Conservation (phyloP, 2,113 vertebrate genomes). For the Rhineura floridana region DNA sequence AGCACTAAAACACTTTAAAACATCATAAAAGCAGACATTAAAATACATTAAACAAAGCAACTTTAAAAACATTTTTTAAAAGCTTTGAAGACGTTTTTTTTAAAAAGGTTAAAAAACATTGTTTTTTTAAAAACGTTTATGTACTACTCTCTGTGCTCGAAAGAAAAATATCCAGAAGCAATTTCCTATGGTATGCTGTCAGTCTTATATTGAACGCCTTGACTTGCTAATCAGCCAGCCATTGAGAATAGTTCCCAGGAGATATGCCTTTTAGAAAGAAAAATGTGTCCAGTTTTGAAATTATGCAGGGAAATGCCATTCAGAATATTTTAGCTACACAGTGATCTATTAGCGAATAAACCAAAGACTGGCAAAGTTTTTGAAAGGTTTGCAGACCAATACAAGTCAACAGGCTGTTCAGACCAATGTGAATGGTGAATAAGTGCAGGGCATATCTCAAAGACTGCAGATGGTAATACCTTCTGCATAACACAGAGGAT, state of each 20-base stretch:
- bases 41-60: too few species aligned
- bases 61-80: too few species aligned
- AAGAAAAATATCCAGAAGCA: background rate
- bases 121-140: too few species aligned
- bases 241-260: slow-evolving; percentile 41
- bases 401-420: slow-evolving; percentile 24
- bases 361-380: background rate
- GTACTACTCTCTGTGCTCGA: slow-evolving; percentile 14
- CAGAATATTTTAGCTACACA: slow-evolving; percentile 39
- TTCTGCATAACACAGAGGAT: too few species aligned
- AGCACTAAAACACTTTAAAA: too few species aligned
- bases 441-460: too few species aligned
- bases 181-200: slow-evolving; percentile 31
- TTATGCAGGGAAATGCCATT: slow-evolving; percentile 51
- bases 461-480: background rate
- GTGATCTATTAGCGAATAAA: slow-evolving; percentile 55
- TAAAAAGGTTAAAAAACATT: too few species aligned
- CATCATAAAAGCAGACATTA: too few species aligned
- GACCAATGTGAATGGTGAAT: slow-evolving; percentile 12
- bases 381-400: background rate
- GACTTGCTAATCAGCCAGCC: slow-evolving; percentile 35
- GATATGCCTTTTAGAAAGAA: slow-evolving; percentile 46
- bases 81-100: too few species aligned
- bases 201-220: slow-evolving; percentile 31
- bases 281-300: slow-evolving; percentile 20